Base-by-base conservation (phyloP, 1,140 invertebrate species). In the Phenacoccus solenopsis region DNA sequence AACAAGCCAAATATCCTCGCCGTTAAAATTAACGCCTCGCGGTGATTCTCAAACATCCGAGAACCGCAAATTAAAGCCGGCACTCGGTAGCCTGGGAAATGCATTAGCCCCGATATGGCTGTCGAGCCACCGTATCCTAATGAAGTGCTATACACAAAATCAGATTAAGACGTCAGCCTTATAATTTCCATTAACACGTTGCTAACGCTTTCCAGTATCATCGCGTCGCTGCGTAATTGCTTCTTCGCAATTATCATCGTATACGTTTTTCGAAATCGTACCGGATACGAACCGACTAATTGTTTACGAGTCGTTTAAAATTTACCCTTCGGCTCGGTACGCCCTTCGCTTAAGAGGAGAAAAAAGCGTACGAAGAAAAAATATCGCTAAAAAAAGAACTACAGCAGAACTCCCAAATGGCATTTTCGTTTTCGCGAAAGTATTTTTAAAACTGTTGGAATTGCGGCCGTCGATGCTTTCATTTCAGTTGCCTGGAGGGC, bases 1-100 rank as follows among this genome's bases (percentile, higher is more conserved):
- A 49, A 49, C 38, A 49, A 49, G 38, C 38, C 38, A n/a, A 49
- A n/a, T 49, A 49, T 49, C 38, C n/a, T n/a, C n/a, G n/a, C n/a
- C 38, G 38, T 49, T 49, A n/a, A 49, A 49, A 49, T 49, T 49
- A 49, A 2, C 38, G 30, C n/a, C 30, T 32, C 38, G 38, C n/a
- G 16, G 38, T 49, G 20, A 49, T 49, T 49, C 20, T 49, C 38
- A 49, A 49, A 49, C 38, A 49, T 49, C 38, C 20, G 12, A 49
- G 5, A 49, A 49, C 5, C 38, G 38, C 16, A 49, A 49, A 49
- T 49, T 49, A 49, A 49, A 49, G 38, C n/a, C n/a, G n/a, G n/a
- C 20, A 49, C 38, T 49, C 38, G 38, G 38, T 16, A 49, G 38
- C 38, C 20, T 16, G 5, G 30, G 30, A 7, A 32, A 7, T 7